Evolutionary conservation across 2,797 vertebrate species (phyloP).

Genomic region (Leucoraja ocellata): DNA sequence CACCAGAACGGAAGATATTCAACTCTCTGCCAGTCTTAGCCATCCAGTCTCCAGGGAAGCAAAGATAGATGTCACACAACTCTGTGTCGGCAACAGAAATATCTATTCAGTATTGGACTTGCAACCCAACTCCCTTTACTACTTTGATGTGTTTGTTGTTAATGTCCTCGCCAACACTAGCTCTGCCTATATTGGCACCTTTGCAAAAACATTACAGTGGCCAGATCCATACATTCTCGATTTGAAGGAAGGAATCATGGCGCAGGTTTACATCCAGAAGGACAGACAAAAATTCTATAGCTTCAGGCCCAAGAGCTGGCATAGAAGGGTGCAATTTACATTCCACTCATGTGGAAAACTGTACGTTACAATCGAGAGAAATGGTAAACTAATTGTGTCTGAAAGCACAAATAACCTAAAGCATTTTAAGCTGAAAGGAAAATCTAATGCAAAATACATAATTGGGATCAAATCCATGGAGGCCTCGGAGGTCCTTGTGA

Average conservation of each 20-base stretch:
- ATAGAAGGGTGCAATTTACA: conserved; percentile 74
- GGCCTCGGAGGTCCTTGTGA: conserved; percentile 60
- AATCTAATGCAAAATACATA: conserved; percentile 59
- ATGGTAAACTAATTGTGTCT: conserved; percentile 58
- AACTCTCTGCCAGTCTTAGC: conserved; percentile 33
- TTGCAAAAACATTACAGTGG: conserved; percentile 68
- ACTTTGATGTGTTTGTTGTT: conserved; percentile 78
- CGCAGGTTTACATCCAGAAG: conserved; percentile 64
- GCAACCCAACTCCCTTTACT: conserved; percentile 70
- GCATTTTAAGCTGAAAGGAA: conserved; percentile 74
- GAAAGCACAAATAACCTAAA: conserved; percentile 64
- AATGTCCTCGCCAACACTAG: conserved; percentile 71
- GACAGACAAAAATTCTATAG: conserved; percentile 56
- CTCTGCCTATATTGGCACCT: conserved; percentile 66
- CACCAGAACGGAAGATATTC: conserved; percentile 40
- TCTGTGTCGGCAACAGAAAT: conserved; percentile 68
- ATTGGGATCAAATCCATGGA: conserved; percentile 62
- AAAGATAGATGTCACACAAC: conserved; percentile 58
- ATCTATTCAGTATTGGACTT: conserved; percentile 72
- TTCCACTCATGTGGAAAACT: conserved; percentile 71
- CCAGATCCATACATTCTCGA: conserved; percentile 57
- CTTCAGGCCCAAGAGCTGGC: conserved; percentile 66
- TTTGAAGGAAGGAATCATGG: conserved; percentile 70
- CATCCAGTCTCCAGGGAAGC: neutral
- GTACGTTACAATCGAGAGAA: conserved; percentile 63